These are phyloP conservation scores for Lymantria monacha DNA, from an alignment of 2,888 invertebrate species.

Conservation along the genomic window DNA sequence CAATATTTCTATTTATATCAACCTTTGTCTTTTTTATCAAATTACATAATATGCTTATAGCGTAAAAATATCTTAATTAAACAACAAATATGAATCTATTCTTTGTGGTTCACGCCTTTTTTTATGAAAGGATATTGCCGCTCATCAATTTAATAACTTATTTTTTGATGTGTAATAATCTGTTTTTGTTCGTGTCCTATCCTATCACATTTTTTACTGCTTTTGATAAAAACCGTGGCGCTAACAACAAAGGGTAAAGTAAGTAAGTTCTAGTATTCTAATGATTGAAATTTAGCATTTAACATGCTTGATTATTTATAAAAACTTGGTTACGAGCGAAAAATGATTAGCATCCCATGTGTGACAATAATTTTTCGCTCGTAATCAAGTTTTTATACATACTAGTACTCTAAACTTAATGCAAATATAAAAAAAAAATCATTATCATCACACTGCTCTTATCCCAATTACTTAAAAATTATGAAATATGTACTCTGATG, in stretches of 20 bases:
- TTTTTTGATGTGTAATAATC: slow-evolving; percentile 58
- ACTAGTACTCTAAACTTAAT: too few relatives aligned
- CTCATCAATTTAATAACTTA: slow-evolving; percentile 72
- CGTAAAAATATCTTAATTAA: slow-evolving; percentile 76
- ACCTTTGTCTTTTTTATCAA: slow-evolving; percentile 17
- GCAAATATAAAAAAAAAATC: too few relatives aligned
- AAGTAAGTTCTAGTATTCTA: slow-evolving; percentile 8
- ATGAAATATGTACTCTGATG: too few relatives aligned
- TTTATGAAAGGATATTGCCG: slow-evolving; percentile 65
- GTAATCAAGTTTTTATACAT: too few relatives aligned
- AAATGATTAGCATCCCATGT: too few relatives aligned
- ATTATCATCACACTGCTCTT: too few relatives aligned
- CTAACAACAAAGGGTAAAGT: slow-evolving; percentile 13
- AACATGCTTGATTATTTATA: too few relatives aligned
- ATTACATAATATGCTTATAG: slow-evolving; percentile 61
- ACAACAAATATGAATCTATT: slow-evolving; percentile 68
- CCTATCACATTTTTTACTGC: slow-evolving; percentile 26
- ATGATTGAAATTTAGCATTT: too few relatives aligned
- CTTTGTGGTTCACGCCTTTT: slow-evolving; percentile 68
- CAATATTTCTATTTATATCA: too few relatives aligned
- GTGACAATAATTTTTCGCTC: too few relatives aligned
- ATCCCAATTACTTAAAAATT: too few relatives aligned
- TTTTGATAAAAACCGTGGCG: slow-evolving; percentile 17
- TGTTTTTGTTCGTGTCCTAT: slow-evolving; percentile 38
- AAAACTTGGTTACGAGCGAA: too few relatives aligned